Conservation (phyloP, 2,113 vertebrate genomes). For the Polypterus bichir region DNA sequence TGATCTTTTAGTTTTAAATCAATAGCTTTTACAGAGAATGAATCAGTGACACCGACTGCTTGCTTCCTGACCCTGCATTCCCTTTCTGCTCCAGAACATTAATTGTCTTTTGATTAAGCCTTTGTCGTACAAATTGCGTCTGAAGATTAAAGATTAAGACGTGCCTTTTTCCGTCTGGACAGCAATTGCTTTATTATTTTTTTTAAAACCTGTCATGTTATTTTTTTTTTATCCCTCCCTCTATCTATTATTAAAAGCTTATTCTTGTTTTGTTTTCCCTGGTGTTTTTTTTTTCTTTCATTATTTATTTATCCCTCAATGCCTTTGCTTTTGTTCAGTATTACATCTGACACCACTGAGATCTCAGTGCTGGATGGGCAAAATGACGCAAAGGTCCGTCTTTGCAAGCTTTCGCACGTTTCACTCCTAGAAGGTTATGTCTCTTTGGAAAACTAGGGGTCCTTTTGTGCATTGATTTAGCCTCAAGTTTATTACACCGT, state of each 20-base stretch:
- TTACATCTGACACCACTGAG: too few species aligned
- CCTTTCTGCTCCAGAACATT: conserved; percentile 10
- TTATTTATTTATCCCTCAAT: background rate
- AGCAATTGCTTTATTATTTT: conserved; percentile 6
- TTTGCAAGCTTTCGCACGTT: too few species aligned
- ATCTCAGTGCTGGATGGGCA: too few species aligned
- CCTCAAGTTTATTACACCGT: too few species aligned
- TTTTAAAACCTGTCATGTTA: background rate
- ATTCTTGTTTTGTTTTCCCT: too few species aligned
- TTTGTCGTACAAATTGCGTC: conserved; percentile 10
- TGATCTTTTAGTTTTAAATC: conserved; percentile 16
- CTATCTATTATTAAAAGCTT: background rate
- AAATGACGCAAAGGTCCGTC: too few species aligned
- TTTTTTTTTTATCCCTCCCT: background rate
- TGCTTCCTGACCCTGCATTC: conserved; percentile 11
- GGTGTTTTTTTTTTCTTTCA: background rate
- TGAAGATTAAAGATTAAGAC: conserved; percentile 14
- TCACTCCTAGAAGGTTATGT: too few species aligned
- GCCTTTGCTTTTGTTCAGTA: background rate
- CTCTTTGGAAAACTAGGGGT: too few species aligned
- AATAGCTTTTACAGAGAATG: conserved; percentile 14
- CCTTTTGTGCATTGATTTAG: too few species aligned
- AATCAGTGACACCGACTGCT: conserved; percentile 4
- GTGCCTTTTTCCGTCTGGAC: background rate
- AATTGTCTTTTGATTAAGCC: conserved; percentile 17